Percentiles rank a stretch among this genome's conserved stretches.
phyloP scores from a whole-genome alignment of 2,113 vertebrate species.

The Corvus hawaiiensis region DNA sequence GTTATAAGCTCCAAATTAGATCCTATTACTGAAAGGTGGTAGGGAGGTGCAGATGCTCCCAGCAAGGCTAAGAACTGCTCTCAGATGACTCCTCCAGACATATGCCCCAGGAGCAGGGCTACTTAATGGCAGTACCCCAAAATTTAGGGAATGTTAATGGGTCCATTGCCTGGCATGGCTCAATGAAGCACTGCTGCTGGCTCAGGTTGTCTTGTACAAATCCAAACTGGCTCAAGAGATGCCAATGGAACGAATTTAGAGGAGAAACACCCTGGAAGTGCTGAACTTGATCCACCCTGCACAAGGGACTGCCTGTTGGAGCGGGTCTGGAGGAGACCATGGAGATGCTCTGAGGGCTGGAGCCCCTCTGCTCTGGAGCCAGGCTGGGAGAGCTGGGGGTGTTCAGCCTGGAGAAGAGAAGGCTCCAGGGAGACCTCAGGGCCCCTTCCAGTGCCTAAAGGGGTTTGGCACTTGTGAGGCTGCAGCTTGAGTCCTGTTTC shows the following conservation, averaged over 20 bases:
- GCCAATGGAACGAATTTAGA: neutral
- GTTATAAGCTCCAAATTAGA: conserved; percentile 16
- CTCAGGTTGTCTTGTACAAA: neutral
- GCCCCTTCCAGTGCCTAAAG: neutral
- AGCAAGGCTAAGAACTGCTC: neutral
- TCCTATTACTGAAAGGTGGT: neutral
- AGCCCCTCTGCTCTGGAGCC: neutral
- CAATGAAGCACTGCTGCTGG: neutral
- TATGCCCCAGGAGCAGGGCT: neutral
- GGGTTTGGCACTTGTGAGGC: neutral
- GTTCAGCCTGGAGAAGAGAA: neutral
- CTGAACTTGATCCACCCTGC: neutral
- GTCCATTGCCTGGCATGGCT: neutral
- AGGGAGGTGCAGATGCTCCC: neutral
- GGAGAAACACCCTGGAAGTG: neutral
- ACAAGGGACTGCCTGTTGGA: neutral
- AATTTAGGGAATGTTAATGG: neutral
- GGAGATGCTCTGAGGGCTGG: accelerated
- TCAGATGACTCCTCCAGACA: neutral
- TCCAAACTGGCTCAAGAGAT: neutral
- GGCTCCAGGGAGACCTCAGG: neutral
- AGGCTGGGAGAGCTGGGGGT: neutral
- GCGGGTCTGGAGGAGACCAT: accelerated
- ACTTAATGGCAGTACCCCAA: neutral
- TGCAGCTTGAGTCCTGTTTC: neutral